Conservation (phyloP, 2,888 invertebrate species). For the Drosophila nigricruria region DNA sequence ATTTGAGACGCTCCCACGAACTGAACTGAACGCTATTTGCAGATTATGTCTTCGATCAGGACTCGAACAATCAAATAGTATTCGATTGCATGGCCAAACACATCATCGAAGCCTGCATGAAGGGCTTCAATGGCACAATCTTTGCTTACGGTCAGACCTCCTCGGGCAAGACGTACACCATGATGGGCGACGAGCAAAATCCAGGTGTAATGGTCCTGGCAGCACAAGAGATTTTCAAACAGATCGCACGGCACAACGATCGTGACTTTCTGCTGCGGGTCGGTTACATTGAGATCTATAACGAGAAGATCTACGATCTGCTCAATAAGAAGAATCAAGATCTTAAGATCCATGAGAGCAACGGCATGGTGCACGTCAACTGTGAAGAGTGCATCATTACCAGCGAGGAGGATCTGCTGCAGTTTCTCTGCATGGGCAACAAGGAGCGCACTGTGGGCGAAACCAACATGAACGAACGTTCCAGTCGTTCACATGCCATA, state of each 20-base stretch:
- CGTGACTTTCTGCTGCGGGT: slow-evolving; percentile 92
- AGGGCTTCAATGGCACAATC: slow-evolving; percentile 94
- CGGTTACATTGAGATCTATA: slow-evolving; percentile 95
- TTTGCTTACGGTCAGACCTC: slow-evolving; percentile 97
- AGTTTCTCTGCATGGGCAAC: slow-evolving; percentile 88
- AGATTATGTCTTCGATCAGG: slow-evolving; percentile 91
- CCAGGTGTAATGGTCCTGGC: slow-evolving; percentile 92
- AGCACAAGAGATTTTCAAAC: slow-evolving; percentile 89
- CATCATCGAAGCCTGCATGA: slow-evolving; percentile 89
- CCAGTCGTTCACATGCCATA: slow-evolving; percentile 95
- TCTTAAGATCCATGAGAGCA: slow-evolving; percentile 88
- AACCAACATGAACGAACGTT: slow-evolving; percentile 95
- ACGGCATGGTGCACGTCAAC: slow-evolving; percentile 88
- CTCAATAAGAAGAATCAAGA: slow-evolving; percentile 88
- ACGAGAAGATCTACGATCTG: slow-evolving; percentile 93
- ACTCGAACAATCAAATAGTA: slow-evolving; percentile 87
- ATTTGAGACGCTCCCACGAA: background rate
- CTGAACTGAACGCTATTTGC: slow-evolving; percentile 31
- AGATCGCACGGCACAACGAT: slow-evolving; percentile 87
- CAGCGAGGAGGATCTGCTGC: slow-evolving; percentile 88
- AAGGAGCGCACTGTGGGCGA: slow-evolving; percentile 90
- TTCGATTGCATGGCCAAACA: slow-evolving; percentile 90
- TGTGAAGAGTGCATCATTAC: slow-evolving; percentile 89
- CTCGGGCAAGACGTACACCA: slow-evolving; percentile 93
- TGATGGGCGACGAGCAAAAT: slow-evolving; percentile 90